Conservation (phyloP, 2,797 vertebrate species). For the Notolepis coatsorum region DNA sequence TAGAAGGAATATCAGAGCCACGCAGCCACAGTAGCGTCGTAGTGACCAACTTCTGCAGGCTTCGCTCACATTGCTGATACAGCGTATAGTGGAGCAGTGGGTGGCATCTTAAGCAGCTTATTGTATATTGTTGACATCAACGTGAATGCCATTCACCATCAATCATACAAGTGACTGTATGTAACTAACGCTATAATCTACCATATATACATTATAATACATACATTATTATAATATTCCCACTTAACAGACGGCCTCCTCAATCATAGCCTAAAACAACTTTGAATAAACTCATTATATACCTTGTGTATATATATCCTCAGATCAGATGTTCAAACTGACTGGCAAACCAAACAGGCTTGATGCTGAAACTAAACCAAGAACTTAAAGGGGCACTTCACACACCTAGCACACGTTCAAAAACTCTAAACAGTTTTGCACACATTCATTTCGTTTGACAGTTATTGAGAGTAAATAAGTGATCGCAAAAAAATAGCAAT, state of each 20-base stretch:
- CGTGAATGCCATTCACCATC: constrained; percentile 45
- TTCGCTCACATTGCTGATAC: constrained; percentile 62
- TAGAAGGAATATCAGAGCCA: constrained; percentile 44
- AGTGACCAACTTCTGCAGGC: constrained; percentile 65
- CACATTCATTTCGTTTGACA: too few relatives aligned
- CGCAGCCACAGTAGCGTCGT: constrained; percentile 39
- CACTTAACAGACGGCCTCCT: too few relatives aligned
- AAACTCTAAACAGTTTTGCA: too few relatives aligned
- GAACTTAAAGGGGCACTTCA: background rate
- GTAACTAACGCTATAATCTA: constrained; percentile 11
- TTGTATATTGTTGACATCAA: constrained; percentile 52
- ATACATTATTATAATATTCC: too few relatives aligned
- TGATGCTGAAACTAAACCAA: background rate
- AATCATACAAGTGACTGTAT: constrained; percentile 26
- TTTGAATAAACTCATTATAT: too few relatives aligned
- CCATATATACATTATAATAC: too few relatives aligned
- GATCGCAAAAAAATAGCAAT: too few relatives aligned
- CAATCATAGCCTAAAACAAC: too few relatives aligned
- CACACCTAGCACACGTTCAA: background rate
- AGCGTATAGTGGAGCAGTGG: constrained; percentile 60
- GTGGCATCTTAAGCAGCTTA: constrained; percentile 47
- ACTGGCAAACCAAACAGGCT: background rate
- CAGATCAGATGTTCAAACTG: background rate
- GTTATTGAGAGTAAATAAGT: too few relatives aligned
- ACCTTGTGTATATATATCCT: too few relatives aligned